Percentiles rank a stretch among this genome's conserved stretches.
Conservation (phyloP, 1,140 invertebrate species). For the Micrasema minimum region DNA sequence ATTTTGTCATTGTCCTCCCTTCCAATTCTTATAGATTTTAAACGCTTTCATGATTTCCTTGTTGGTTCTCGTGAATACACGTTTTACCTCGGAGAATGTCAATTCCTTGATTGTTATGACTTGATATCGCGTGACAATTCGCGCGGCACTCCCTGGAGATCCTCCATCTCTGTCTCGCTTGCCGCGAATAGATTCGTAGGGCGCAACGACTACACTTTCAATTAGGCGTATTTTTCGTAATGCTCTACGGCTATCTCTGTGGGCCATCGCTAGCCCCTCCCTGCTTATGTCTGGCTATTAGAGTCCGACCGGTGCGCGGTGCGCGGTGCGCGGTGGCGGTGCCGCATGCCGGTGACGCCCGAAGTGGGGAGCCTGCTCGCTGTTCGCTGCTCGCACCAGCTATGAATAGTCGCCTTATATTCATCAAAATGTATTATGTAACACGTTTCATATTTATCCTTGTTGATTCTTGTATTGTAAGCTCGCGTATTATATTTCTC, state of each 20-base stretch:
- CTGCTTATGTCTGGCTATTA: not conserved
- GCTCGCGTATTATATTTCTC: too few relatives aligned
- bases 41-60: too few relatives aligned
- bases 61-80: not conserved
- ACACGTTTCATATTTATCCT: too few relatives aligned
- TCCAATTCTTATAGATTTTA: too few relatives aligned
- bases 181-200: not conserved
- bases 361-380: not conserved
- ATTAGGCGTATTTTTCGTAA: constrained; percentile 30
- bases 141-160: constrained; percentile 10
- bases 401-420: constrained; percentile 18
- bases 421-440: not conserved
- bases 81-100: constrained; percentile 1
- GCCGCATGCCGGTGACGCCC: too few relatives aligned
- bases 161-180: constrained; percentile 1
- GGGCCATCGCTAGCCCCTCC: constrained; percentile 20
- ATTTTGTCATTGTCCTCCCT: too few relatives aligned
- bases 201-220: constrained; percentile 6
- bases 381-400: constrained; percentile 8
- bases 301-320: too few relatives aligned
- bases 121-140: constrained; percentile 32
- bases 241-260: constrained; percentile 18
- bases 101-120: constrained; percentile 13
- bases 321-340: too few relatives aligned
- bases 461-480: too few relatives aligned